Evolutionary conservation across 2,113 vertebrate genomes (phyloP), one percentile per base, ranked within the genome.

Genomic region (Hippocampus barbouri): DNA sequence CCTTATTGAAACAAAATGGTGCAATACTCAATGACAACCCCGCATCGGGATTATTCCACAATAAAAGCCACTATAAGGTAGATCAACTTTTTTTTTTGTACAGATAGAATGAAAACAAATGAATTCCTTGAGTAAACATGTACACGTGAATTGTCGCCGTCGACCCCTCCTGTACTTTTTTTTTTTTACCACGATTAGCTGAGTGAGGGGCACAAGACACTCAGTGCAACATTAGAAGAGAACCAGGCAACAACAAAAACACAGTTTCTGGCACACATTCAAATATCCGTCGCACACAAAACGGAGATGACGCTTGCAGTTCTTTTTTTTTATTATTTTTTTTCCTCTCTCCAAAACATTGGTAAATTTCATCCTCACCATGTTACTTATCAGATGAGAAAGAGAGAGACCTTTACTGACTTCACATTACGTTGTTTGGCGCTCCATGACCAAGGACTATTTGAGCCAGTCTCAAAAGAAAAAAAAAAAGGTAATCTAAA

Each of bases 91-190:
- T 93, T 53, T 93, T 94, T 93, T 93, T 61, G 93, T 94, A 94
- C 94, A 95, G 93, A 95, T 87, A 77, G 79, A 89, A 89, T 76
- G 82, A 81, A 87, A 87, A 77, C 71, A 80, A 75, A 38, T 92
- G 91, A 94, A 95, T 94, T 97, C 95, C 95, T 97, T 96, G 94
- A 97, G 95, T 98, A 98, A 98, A 98, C 95, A 96, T 95, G 94
- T 94, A 97, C 95, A 97, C 95, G 10, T 95, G 94, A 97, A 95
- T 93, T 94, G 94, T 94, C 94, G 86, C 93, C 89, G 59, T 90
- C 70, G 91, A 92, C 94, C 94, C 94, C 92, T 93, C 93, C 59
- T 82, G 91, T 89, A 78, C 89, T 34, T 34, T 34, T 38, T 38
- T 38, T 91, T 77, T 78, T 89, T 87, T 70, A 88, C 89, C 88